Percentiles rank a stretch among this genome's conserved stretches.
Evolutionary conservation across 1,140 invertebrate genomes (phyloP).

Genomic region (Panagrolaimus sp.): DNA sequence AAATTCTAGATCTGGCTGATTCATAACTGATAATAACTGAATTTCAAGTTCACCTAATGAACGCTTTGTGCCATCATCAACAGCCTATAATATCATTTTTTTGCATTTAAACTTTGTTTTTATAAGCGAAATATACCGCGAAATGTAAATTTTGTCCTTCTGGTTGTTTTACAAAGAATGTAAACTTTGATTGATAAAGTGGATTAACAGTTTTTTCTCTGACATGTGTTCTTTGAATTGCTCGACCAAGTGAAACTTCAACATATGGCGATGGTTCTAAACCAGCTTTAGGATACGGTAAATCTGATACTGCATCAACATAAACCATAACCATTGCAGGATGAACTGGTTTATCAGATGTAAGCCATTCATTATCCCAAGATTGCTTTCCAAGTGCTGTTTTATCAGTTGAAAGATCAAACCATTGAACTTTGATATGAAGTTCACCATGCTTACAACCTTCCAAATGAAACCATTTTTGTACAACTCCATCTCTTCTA

Average conservation of each 20-base stretch:
- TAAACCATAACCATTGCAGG: conserved; percentile 54
- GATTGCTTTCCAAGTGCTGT: background rate
- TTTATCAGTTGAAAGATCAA: conserved; percentile 36
- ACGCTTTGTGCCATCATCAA: conserved; percentile 50
- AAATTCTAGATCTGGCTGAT: conserved; percentile 51
- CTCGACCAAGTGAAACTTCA: conserved; percentile 48
- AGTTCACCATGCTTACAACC: conserved; percentile 57
- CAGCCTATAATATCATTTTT: conserved; percentile 35
- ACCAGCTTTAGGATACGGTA: conserved; percentile 44
- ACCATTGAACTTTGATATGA: conserved; percentile 50
- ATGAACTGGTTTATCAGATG: conserved; percentile 52
- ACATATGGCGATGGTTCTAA: conserved; percentile 55
- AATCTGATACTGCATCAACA: conserved; percentile 51
- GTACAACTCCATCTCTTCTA: conserved; percentile 12
- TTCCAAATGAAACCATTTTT: conserved; percentile 54
- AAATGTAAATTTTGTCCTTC: conserved; percentile 51
- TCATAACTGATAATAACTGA: conserved; percentile 38
- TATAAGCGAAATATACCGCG: conserved; percentile 24
- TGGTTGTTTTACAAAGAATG: conserved; percentile 46
- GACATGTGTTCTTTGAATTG: conserved; percentile 48
- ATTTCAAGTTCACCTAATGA: conserved; percentile 44
- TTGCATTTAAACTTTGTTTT: background rate
- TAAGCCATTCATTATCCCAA: conserved; percentile 47
- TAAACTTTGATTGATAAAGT: conserved; percentile 28
- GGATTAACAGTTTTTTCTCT: conserved; percentile 51